Percentiles rank a stretch among this genome's conserved stretches.
phyloP scores from a whole-genome alignment of 2,888 invertebrate species.

The Nezara viridula region DNA sequence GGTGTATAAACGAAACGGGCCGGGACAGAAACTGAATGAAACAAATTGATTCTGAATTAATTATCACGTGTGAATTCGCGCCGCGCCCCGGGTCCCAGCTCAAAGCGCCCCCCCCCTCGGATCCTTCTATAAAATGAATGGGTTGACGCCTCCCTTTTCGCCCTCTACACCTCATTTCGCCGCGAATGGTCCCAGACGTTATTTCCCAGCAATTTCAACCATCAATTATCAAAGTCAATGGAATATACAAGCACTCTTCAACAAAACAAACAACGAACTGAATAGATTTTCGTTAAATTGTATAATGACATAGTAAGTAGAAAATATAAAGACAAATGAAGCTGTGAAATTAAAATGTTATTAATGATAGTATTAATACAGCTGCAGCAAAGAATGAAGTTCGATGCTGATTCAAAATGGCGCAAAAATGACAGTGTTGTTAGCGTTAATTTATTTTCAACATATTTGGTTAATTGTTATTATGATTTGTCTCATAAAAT shows the following conservation, averaged over 20 bases:
- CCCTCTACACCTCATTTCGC: background rate
- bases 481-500: too few species aligned
- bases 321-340: background rate
- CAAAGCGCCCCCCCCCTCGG: background rate
- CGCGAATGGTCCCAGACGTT: background rate
- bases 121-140: constrained; percentile 27
- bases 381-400: too few species aligned
- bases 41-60: constrained; percentile 36
- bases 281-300: background rate
- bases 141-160: background rate
- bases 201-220: constrained; percentile 8
- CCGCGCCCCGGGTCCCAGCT: background rate
- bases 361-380: too few species aligned
- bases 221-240: constrained; percentile 5
- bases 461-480: too few species aligned
- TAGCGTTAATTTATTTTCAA: too few species aligned
- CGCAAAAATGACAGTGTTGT: too few species aligned
- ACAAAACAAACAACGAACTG: background rate
- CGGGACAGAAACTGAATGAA: background rate
- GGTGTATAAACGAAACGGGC: background rate
- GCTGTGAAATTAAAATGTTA: too few species aligned
- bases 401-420: too few species aligned
- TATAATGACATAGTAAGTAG: background rate
- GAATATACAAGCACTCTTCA: background rate
- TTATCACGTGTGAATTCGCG: constrained; percentile 8